phyloP scores from a whole-genome alignment of 2,888 invertebrate species.

The Micoletzkya japonica region DNA sequence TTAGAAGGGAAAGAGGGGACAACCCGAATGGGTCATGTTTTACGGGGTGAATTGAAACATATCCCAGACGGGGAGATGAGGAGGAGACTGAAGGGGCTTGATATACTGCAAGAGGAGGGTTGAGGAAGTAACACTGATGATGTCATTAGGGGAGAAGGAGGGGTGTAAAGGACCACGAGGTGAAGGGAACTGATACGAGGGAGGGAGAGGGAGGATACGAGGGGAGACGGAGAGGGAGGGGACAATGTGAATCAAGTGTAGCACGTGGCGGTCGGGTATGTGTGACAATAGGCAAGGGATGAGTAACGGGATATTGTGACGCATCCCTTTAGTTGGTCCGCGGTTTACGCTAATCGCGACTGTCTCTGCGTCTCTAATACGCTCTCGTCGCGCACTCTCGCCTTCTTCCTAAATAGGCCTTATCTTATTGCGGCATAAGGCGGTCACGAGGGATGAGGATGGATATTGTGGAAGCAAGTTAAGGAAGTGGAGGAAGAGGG shows the following conservation, averaged over 20 bases:
- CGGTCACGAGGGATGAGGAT: background rate
- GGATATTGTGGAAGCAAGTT: background rate
- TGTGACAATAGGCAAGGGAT: too few relatives aligned
- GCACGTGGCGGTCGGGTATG: too few relatives aligned
- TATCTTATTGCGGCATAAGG: background rate
- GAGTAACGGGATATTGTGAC: too few relatives aligned
- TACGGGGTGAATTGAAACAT: background rate
- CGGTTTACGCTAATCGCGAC: too few relatives aligned
- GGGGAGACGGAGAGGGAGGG: background rate
- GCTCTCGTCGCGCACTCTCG: too few relatives aligned
- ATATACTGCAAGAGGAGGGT: background rate
- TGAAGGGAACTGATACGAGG: conserved; percentile 11
- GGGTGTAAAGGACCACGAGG: background rate
- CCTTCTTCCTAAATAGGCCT: too few relatives aligned
- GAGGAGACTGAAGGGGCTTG: background rate
- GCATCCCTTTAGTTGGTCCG: too few relatives aligned
- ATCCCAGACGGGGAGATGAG: background rate
- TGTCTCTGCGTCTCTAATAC: too few relatives aligned
- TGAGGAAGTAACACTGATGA: background rate
- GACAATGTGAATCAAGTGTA: background rate
- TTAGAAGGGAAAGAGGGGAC: background rate
- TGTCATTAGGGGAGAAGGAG: background rate
- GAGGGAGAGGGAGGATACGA: background rate
- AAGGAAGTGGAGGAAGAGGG: background rate
- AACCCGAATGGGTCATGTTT: background rate